Evolutionary conservation across 1,140 invertebrate genomes (phyloP), one percentile per base, ranked within the genome.

Genomic region (Branchinecta lynchi): DNA sequence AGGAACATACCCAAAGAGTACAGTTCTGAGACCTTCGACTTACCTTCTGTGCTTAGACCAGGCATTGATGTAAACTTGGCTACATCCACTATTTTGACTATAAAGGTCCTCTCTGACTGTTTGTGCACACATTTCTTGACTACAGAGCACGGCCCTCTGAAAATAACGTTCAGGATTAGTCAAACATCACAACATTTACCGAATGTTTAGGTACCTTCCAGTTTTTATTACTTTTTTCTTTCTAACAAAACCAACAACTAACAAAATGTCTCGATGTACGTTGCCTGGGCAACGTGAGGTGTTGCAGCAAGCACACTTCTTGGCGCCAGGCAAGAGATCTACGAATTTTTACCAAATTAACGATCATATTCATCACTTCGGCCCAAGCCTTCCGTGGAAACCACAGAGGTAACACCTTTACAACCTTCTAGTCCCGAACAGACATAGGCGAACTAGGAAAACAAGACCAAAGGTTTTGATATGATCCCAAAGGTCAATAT

Each of bases 51-150:
- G 77, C 90, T 94, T 67, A 97, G 86, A 70, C 93, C 92, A 69
- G 94, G 94, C 78, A 90, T 94, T 46, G 92, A 92, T 70, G 93
- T 96, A 79, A 97, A 97, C 77, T 94, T 93, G 73, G 92, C 92
- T 32, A 98, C 93, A 83, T 98, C 95, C 71, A 99, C 92, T 75
- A 98, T 96, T 85, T 98, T 98, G 70, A 98, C 95, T 72, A 95
- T 95, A 84, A 96, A 98, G 77, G 93, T 92, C 79, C 96, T 92
- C 44, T 86, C 87, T 9, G 93, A 97, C 77, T 95, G 90, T 71
- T 92, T 84, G 81, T 98, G 94, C 74, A 96, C 88, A 81, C 96
- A 98, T 81, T 93, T 85, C 76, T 93, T 84, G 45, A 98, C 93
- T 75, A 97, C 86, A 78, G 93, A 97, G 82, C 96, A 98, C 75